Percentiles rank a stretch among this genome's conserved stretches.
Evolutionary conservation across 2,888 invertebrate genomes (phyloP).

Genomic region (Zygogramma bicolorata): DNA sequence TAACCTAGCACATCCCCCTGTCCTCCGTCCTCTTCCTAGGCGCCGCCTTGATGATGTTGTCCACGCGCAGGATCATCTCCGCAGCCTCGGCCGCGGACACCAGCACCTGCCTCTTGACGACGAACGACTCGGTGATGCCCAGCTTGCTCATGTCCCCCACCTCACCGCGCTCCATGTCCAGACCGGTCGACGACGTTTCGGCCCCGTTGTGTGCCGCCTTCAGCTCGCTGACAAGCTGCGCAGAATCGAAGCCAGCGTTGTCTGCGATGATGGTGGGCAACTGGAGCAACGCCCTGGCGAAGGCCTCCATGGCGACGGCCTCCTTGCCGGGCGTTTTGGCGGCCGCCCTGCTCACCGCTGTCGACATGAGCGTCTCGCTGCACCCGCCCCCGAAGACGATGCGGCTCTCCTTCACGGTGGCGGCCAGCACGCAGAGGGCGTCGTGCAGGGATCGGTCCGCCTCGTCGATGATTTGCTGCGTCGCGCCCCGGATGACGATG

Average conservation of each 20-base stretch:
- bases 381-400: slow-evolving; percentile 92
- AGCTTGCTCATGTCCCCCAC: slow-evolving; percentile 90
- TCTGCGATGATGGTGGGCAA: slow-evolving; percentile 97
- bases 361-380: slow-evolving; percentile 97
- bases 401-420: slow-evolving; percentile 93
- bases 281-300: slow-evolving; percentile 88
- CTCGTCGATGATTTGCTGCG: slow-evolving; percentile 98
- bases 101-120: slow-evolving; percentile 96
- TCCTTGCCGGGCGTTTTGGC: slow-evolving; percentile 95
- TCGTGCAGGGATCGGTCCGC: slow-evolving; percentile 98
- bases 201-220: slow-evolving; percentile 88
- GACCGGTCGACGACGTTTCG: slow-evolving; percentile 79
- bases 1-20: slow-evolving; percentile 81
- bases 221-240: slow-evolving; percentile 92
- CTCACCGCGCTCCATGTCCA: slow-evolving; percentile 92
- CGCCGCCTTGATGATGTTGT: slow-evolving; percentile 94
- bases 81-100: slow-evolving; percentile 96
- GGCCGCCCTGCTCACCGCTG: slow-evolving; percentile 87
- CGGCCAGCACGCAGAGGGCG: slow-evolving; percentile 94
- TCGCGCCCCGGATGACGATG: slow-evolving; percentile 96
- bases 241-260: slow-evolving; percentile 98
- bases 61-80: slow-evolving; percentile 98
- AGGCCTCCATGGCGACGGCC: slow-evolving; percentile 96
- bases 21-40: slow-evolving; percentile 90
- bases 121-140: slow-evolving; percentile 96